phyloP scores from a whole-genome alignment of 2,888 invertebrate species.

The Cynaeus angustus region DNA sequence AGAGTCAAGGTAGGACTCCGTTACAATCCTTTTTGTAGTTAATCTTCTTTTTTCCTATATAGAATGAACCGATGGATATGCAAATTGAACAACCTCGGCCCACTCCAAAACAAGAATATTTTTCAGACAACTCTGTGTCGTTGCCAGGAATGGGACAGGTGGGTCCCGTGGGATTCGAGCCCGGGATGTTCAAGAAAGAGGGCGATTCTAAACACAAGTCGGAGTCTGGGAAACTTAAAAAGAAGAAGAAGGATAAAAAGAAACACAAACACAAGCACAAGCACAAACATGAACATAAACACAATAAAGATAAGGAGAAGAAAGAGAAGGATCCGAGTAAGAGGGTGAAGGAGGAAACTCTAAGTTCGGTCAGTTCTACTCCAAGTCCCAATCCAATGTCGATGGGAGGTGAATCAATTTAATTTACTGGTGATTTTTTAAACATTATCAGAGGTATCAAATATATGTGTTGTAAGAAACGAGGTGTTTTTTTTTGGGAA shows the following conservation, averaged over 20 bases:
- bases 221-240: constrained; percentile 75
- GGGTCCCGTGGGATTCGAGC: constrained; percentile 88
- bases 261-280: constrained; percentile 95
- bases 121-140: constrained; percentile 87
- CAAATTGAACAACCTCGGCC: constrained; percentile 59
- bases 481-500: constrained; percentile 18
- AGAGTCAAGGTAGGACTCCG: constrained; percentile 50
- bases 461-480: too few relatives aligned
- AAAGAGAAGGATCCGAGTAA: constrained; percentile 75
- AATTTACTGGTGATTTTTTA: constrained; percentile 14
- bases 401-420: constrained; percentile 53
- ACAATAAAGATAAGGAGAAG: constrained; percentile 74
- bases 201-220: constrained; percentile 71
- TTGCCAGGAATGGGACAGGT: constrained; percentile 82
- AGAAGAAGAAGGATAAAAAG: constrained; percentile 86
- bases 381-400: constrained; percentile 78
- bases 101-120: constrained; percentile 78
- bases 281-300: constrained; percentile 79
- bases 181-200: constrained; percentile 85
- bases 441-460: constrained; percentile 1
- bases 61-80: constrained; percentile 65
- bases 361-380: constrained; percentile 85
- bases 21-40: too few relatives aligned
- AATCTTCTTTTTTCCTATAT: neutral
- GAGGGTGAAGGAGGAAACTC: constrained; percentile 81